Evolutionary conservation across 2,888 invertebrate genomes (phyloP), one percentile per base, ranked within the genome.

Genomic region (Ganaspis brasiliensis): DNA sequence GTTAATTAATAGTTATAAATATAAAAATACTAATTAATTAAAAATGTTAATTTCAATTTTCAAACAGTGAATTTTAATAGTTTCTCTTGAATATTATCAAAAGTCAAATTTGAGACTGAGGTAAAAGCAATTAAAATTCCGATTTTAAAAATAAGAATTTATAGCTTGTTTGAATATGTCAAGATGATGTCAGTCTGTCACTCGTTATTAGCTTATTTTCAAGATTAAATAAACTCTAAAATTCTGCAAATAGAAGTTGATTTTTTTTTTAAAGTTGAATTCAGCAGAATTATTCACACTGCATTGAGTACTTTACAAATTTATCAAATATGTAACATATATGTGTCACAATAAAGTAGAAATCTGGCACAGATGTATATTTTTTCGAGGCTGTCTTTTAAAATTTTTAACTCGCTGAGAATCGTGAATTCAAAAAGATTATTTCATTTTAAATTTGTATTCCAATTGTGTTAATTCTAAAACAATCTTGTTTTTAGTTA

Each of bases 181-280:
- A 19, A 35, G 8, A 35, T 35, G 16, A 16, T 52, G 61, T 61
- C 35, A 61, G 35, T 61, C 35, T 37, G 26, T 61, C 35, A 35
- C 35, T 35, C n/a, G 61, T 16, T 31, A 61, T 61, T 37, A 61
- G 61, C 61, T 61, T 61, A n/a, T n/a, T 24, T 61, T 12, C 16
- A 61, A 35, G 16, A 61, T 61, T 61, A 35, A 61, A 35, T 31
- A 61, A 61, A 61, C 19, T 31, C 16, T 31, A 19, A 2, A 61
- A 61, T 14, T n/a, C 31, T 61, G 35, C 35, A 61, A 52, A 52
- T 35, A 35, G 19, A 2, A 55, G 12, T 10, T 61, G 9, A 31
- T 19, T 16, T 31, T 16, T 35, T 61, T 61, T 35, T 6, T 35
- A 35, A 61, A 3, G 4, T 31, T 2, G 14, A 59, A n/a, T n/a